phyloP scores from a whole-genome alignment of 2,797 vertebrate genomes.

The Falco biarmicus region DNA sequence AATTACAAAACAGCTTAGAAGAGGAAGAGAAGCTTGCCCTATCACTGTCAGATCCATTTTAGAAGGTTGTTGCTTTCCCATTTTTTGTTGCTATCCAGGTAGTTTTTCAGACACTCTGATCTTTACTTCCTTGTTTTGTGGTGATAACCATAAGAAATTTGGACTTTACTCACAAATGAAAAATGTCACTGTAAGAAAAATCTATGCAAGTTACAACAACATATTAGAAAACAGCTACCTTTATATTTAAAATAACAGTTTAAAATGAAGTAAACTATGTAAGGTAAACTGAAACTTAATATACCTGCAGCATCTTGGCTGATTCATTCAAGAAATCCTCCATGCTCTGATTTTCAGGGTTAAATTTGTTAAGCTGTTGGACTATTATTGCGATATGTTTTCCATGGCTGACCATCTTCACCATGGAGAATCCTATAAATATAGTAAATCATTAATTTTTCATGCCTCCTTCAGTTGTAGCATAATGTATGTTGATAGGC shows the following conservation, averaged over 20 bases:
- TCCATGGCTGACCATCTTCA: constrained; percentile 81
- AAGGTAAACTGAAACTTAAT: background rate
- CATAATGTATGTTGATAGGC: constrained; percentile 21
- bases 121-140: background rate
- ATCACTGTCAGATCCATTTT: background rate
- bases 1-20: background rate
- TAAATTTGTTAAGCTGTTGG: constrained; percentile 81
- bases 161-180: background rate
- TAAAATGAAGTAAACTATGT: background rate
- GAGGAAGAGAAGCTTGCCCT: background rate
- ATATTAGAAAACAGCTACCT: background rate
- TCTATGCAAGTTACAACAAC: background rate
- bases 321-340: constrained; percentile 83
- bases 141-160: background rate
- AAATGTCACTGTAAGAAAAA: background rate
- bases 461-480: constrained; percentile 3
- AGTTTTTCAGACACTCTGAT: background rate
- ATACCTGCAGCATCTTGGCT: constrained; percentile 81
- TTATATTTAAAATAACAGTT: background rate
- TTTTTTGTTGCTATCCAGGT: background rate
- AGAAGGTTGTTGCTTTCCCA: background rate
- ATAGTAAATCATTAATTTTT: constrained; percentile 47
- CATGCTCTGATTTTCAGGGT: constrained; percentile 75
- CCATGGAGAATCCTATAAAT: constrained; percentile 46
- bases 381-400: constrained; percentile 79